phyloP scores from a whole-genome alignment of 2,113 vertebrate species.

The Noctilio leporinus region DNA sequence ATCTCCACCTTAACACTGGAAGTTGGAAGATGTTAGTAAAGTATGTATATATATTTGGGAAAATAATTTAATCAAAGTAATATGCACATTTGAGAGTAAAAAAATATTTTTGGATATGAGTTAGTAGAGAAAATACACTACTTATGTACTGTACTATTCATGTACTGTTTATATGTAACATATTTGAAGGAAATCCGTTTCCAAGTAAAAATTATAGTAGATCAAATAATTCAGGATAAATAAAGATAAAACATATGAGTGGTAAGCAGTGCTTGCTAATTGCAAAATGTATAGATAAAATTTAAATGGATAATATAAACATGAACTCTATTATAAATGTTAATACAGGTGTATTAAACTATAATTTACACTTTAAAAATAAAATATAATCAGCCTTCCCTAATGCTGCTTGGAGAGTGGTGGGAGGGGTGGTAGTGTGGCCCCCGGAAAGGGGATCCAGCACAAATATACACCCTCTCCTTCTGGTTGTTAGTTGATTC shows the following conservation, averaged over 20 bases:
- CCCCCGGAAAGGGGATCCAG: too few species aligned
- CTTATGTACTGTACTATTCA: background rate
- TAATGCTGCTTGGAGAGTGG: too few species aligned
- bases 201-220: background rate
- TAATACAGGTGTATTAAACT: background rate
- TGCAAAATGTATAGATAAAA: background rate
- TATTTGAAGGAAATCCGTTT: background rate
- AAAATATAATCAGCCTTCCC: background rate
- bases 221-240: background rate
- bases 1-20: background rate
- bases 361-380: background rate
- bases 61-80: background rate
- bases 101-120: background rate
- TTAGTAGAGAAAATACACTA: background rate
- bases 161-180: background rate
- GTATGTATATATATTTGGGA: background rate
- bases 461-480: too few species aligned
- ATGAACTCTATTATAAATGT: background rate
- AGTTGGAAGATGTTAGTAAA: background rate
- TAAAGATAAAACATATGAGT: background rate
- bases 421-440: too few species aligned
- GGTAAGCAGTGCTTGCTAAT: background rate
- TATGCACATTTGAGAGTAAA: background rate
- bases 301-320: background rate
- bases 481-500: too few species aligned